Evolutionary conservation across 2,797 vertebrate species (phyloP).

Genomic region (Potorous gilbertii): DNA sequence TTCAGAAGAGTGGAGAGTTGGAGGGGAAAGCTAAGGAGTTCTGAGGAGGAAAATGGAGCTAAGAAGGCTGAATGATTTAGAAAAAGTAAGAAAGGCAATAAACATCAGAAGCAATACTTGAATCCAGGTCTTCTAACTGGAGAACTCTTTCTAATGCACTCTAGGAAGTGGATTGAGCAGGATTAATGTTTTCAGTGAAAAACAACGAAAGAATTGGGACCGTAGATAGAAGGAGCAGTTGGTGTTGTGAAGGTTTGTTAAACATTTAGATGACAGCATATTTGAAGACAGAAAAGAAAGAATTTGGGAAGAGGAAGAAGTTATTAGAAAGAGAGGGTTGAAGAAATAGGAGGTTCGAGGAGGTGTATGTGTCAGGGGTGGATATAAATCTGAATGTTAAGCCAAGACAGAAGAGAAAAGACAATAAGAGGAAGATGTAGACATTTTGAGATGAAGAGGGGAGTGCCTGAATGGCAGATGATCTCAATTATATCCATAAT

Average conservation of each 20-base stretch:
- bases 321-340: neutral
- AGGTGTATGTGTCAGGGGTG: neutral
- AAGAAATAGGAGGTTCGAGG: neutral
- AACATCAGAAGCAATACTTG: neutral
- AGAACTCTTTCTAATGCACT: neutral
- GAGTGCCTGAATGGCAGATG: neutral
- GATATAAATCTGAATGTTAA: neutral
- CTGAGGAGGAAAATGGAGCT: neutral
- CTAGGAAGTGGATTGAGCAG: neutral
- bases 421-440: neutral
- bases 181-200: neutral
- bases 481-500: neutral
- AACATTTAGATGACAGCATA: neutral
- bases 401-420: neutral
- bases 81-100: neutral
- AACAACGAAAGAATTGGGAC: neutral
- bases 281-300: neutral
- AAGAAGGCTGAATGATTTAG: slow-evolving; percentile 10
- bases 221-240: neutral
- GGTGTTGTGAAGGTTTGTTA: neutral
- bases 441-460: neutral
- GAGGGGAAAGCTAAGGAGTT: neutral
- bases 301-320: neutral
- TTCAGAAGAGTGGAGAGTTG: neutral
- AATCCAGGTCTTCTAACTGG: neutral